Evolutionary conservation across 2,113 vertebrate species (phyloP).

Genomic region (Procavia capensis): DNA sequence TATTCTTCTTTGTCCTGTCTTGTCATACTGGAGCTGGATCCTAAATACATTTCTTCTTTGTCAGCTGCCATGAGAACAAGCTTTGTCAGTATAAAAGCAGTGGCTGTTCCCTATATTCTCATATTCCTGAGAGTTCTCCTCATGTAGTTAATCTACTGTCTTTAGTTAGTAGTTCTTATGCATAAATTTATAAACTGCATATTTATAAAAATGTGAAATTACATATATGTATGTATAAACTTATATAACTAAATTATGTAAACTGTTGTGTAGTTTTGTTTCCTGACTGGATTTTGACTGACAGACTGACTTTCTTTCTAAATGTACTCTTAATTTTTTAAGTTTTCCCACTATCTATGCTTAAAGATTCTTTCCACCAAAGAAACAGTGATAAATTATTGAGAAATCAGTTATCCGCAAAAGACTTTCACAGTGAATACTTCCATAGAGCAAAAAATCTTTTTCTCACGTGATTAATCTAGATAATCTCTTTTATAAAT

Average conservation of each 20-base stretch:
- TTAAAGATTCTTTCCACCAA: not conserved
- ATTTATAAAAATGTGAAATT: not conserved
- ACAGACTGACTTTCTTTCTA: not conserved
- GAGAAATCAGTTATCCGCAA: not conserved
- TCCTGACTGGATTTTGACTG: not conserved
- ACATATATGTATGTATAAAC: not conserved
- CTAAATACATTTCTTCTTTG: not conserved
- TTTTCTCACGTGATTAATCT: slow-evolving; percentile 2
- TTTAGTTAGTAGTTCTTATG: not conserved
- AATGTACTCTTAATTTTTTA: slow-evolving; percentile 24
- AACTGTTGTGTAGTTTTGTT: not conserved
- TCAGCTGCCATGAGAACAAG: not conserved
- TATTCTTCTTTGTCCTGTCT: not conserved
- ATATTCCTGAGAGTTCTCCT: not conserved
- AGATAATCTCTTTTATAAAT: not conserved
- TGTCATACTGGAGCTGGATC: not conserved
- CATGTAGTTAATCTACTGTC: not conserved
- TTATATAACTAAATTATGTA: not conserved
- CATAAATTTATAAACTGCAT: not conserved
- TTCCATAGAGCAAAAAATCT: not conserved
- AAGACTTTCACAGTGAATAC: slow-evolving; percentile 2
- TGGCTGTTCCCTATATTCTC: not conserved
- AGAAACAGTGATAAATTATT: too few relatives aligned
- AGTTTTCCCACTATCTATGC: not conserved
- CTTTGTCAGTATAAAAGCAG: not conserved